phyloP scores from a whole-genome alignment of 53 echinoderm and acorn worm genomes.

The Paelopatides confundens region DNA sequence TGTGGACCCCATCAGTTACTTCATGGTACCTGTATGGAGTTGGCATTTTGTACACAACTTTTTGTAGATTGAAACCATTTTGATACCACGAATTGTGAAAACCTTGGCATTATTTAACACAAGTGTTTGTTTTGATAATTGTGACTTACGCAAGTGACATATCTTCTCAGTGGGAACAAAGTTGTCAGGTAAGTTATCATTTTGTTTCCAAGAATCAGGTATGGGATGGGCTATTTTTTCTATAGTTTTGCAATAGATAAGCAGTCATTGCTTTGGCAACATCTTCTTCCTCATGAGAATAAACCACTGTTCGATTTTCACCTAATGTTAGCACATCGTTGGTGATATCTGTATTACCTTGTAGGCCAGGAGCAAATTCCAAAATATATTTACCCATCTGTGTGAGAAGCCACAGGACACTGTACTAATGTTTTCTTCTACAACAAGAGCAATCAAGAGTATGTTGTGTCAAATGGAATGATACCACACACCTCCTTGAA shows the following conservation, averaged over 20 bases:
- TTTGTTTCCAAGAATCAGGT: not conserved
- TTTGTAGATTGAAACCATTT: too few relatives aligned
- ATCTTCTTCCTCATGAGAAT: not conserved
- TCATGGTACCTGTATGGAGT: too few relatives aligned
- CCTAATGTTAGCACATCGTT: not conserved
- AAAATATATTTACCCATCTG: not conserved
- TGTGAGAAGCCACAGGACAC: not conserved
- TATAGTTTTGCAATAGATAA: not conserved
- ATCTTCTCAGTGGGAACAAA: not conserved
- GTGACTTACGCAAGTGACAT: too few relatives aligned
- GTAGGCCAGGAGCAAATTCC: too few relatives aligned
- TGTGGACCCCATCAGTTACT: too few relatives aligned
- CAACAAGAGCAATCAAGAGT: not conserved
- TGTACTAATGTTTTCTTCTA: constrained; percentile 9
- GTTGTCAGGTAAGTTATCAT: not conserved
- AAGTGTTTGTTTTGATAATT: too few relatives aligned
- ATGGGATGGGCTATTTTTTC: not conserved
- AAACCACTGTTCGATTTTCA: not conserved
- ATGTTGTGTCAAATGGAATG: not conserved
- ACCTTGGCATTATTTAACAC: not conserved
- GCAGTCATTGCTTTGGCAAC: not conserved
- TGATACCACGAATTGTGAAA: too few relatives aligned
- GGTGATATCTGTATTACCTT: not conserved
- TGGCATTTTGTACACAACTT: not conserved
- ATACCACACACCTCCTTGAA: not conserved